Evolutionary conservation across 2,113 vertebrate species (phyloP).

Genomic region (Miniopterus natalensis): DNA sequence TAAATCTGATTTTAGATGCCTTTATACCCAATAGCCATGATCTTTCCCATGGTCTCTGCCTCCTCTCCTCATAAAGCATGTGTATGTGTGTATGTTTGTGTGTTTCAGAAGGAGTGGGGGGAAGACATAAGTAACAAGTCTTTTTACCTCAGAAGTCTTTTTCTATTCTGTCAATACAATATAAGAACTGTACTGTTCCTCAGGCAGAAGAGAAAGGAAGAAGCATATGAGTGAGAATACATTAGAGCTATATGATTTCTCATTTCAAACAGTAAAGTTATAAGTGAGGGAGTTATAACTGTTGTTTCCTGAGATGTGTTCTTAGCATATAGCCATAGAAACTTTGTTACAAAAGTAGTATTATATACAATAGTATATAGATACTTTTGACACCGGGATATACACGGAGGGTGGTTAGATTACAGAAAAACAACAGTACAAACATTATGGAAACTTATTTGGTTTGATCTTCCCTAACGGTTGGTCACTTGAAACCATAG

Average conservation of each 20-base stretch:
- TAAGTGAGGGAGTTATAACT: constrained; percentile 2
- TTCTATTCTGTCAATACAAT: background rate
- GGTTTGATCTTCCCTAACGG: background rate
- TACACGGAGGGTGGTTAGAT: background rate
- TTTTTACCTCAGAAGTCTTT: background rate
- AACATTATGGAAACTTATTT: background rate
- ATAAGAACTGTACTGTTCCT: background rate
- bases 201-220: constrained; percentile 40
- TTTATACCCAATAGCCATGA: constrained; percentile 17
- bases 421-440: background rate
- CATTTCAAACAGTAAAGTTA: background rate
- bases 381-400: background rate
- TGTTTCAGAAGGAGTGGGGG: background rate
- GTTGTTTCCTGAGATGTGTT: constrained; percentile 20
- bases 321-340: constrained; percentile 13
- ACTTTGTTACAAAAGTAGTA: background rate
- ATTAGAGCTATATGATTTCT: background rate
- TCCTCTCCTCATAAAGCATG: background rate
- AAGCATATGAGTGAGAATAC: background rate
- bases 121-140: background rate
- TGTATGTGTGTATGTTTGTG: background rate
- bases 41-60: background rate
- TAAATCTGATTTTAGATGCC: constrained; percentile 11
- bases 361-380: background rate
- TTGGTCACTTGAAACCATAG: constrained; percentile 24